Conservation (phyloP, 1,140 invertebrate species). For the Drosophila auraria region DNA sequence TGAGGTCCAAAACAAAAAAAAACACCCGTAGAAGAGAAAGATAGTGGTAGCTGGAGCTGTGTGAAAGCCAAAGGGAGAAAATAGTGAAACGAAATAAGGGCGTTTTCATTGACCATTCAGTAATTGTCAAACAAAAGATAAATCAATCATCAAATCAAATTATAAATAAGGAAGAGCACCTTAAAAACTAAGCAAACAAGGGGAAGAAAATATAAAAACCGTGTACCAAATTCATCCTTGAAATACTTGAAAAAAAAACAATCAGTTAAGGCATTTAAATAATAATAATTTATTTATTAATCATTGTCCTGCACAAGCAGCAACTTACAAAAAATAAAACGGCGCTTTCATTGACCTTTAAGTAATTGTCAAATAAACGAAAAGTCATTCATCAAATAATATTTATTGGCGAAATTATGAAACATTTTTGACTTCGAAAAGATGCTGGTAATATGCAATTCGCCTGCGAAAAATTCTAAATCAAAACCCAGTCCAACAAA, state of each 20-base stretch:
- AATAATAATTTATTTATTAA: not conserved
- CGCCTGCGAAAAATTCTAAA: slow-evolving; percentile 4
- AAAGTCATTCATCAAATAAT: slow-evolving; percentile 11
- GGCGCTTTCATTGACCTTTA: not conserved
- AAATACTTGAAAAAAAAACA: too few species aligned
- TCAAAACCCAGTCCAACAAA: not conserved
- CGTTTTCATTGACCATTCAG: slow-evolving; percentile 39
- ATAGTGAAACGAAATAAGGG: slow-evolving; percentile 33
- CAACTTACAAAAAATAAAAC: not conserved
- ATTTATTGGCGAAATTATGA: not conserved
- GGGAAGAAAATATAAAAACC: too few species aligned
- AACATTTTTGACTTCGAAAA: not conserved
- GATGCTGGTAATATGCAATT: slow-evolving; percentile 8
- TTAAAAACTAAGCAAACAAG: too few species aligned
- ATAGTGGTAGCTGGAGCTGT: slow-evolving; percentile 1
- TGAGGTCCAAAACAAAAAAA: slow-evolving; percentile 31
- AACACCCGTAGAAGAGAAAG: not conserved
- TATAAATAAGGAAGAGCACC: not conserved
- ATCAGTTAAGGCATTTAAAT: not conserved
- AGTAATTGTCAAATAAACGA: slow-evolving; percentile 10
- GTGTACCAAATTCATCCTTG: too few species aligned
- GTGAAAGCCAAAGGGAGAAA: slow-evolving; percentile 18
- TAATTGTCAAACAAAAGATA: slow-evolving; percentile 45
- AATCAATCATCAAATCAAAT: slow-evolving; percentile 36
- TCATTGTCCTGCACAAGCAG: not conserved